Base-by-base conservation (phyloP, 2,113 vertebrate genomes). In the Phaethon lepturus region DNA sequence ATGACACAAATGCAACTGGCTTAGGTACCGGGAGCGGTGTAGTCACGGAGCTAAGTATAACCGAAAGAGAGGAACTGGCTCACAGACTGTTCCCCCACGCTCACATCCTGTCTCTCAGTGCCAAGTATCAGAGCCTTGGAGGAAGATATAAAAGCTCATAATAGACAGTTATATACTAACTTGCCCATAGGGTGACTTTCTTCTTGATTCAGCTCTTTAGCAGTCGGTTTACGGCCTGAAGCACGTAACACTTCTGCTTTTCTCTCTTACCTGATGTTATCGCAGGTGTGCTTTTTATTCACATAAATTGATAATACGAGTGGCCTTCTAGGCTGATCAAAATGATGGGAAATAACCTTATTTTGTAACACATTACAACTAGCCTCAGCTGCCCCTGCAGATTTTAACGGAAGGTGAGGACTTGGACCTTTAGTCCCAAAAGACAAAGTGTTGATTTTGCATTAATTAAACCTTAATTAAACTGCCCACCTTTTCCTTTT, bases 21-120 rank as follows among this genome's bases (percentile, higher is more conserved):
- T 56, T 71, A 81, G 87, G 93, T 93, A 55, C 91, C 9, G 16
- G 73, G 84, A 94, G 87, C 24, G 4, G 84, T 78, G 84, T 22
- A 94, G 91, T 94, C 87, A 87, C 38, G 1, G 73, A 91, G 93
- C 91, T 89, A 95, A 95, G 93, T 95, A 91, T 93, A 95, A 91
- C 81, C 6, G 31, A 67, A 90, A 86, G 55, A 93, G 82, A 94
- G 90, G 95, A 95, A 81, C 93, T 92, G 93, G 83, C 88, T 91
- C 88, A 71, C 79, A 71, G 40, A 35, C 84, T 17, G 12, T 78
- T 74, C 68, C 66, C 90, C 79, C 13, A 3, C 5, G 33, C 83
- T 92, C 95, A 91, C 60, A 96, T 97, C 95, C 94, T 77, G 92
- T 86, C 81, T 88, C 83, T 92, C 10, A 2, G 76, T 78, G 89